Percentiles rank a stretch among this genome's conserved stretches.
Evolutionary conservation across 2,113 vertebrate species (phyloP).

Genomic region (Oncorhynchus kisutch): DNA sequence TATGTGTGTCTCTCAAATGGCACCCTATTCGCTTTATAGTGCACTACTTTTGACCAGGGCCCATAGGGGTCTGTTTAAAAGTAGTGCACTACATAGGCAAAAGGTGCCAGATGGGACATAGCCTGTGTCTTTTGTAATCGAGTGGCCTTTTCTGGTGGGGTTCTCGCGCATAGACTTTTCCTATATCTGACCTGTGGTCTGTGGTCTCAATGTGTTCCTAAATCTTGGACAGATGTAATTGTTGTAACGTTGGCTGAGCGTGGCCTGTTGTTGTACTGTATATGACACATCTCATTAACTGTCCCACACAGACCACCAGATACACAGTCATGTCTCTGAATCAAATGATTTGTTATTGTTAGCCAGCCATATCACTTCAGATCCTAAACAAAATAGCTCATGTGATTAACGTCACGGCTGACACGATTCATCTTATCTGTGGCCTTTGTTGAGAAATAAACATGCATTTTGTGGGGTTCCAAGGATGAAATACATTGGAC

Average conservation of each 20-base stretch:
- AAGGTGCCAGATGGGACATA: no score
- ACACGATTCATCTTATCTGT: background rate
- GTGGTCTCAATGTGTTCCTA: slow-evolving; percentile 58
- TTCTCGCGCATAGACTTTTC: slow-evolving; percentile 22
- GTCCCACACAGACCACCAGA: slow-evolving; percentile 27
- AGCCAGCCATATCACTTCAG: background rate
- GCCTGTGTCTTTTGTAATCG: no score
- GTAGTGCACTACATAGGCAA: no score
- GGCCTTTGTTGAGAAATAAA: background rate
- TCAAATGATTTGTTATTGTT: background rate
- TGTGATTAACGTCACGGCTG: background rate
- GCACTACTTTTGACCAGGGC: no score
- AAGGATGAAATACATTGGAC: background rate
- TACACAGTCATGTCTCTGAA: background rate
- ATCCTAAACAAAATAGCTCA: background rate
- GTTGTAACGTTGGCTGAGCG: slow-evolving; percentile 43
- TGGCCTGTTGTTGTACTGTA: slow-evolving; percentile 34
- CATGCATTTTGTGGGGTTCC: background rate
- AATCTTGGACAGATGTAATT: slow-evolving; percentile 56
- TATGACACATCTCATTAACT: background rate
- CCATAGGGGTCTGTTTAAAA: no score
- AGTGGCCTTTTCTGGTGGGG: no score
- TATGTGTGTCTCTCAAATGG: no score
- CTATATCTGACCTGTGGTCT: slow-evolving; percentile 42
- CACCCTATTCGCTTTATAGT: no score